These are phyloP conservation scores for Solen grandis DNA, from an alignment of 1,140 invertebrate genomes.

Conservation along the genomic window DNA sequence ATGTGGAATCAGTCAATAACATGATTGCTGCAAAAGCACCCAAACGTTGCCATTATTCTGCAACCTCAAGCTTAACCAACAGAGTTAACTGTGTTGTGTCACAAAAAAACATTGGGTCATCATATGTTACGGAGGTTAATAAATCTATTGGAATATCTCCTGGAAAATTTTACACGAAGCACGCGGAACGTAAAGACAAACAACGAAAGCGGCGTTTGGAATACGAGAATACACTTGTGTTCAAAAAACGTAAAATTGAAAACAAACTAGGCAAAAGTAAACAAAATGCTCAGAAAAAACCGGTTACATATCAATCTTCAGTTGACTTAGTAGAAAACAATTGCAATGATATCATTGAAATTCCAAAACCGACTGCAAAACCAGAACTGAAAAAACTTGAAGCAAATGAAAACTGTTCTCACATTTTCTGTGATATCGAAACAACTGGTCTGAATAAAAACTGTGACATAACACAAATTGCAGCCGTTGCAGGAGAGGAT, in stretches of 20 bases:
- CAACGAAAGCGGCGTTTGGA: background rate
- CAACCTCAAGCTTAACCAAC: conserved; percentile 20
- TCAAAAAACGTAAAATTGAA: background rate
- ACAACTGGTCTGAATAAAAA: conserved; percentile 10
- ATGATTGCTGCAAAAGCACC: conserved; percentile 38
- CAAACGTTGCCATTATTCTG: conserved; percentile 46
- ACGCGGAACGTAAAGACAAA: background rate
- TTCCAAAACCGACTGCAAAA: background rate
- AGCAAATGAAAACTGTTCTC: background rate
- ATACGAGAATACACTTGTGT: background rate
- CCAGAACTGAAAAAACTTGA: background rate
- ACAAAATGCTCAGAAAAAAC: background rate
- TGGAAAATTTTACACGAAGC: background rate
- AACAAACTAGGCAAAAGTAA: background rate
- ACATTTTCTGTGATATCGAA: conserved; percentile 18
- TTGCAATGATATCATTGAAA: conserved; percentile 5
- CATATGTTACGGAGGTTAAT: conserved; percentile 32
- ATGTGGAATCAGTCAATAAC: conserved; percentile 45
- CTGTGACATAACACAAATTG: conserved; percentile 15
- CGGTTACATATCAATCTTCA: conserved; percentile 2
- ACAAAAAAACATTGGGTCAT: conserved; percentile 46
- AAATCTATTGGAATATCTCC: background rate
- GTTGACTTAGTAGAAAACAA: background rate
- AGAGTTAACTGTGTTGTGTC: conserved; percentile 40
- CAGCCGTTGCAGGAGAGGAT: background rate